These are phyloP conservation scores for Heliconius hewitsoni DNA, from an alignment of 1,140 invertebrate species.

Conservation along the genomic window DNA sequence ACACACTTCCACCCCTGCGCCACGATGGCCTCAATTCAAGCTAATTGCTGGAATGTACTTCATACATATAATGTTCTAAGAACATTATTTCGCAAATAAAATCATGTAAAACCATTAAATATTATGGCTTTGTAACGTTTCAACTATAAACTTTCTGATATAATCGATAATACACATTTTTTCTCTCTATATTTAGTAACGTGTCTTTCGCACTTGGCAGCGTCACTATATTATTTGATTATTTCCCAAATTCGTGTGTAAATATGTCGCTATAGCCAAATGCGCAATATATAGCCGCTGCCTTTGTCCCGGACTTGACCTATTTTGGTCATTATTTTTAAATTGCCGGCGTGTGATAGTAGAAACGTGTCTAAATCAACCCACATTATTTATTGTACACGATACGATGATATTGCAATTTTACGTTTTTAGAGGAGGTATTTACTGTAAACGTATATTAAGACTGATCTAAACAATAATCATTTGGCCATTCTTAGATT, in stretches of 20 bases:
- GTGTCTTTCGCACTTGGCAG: constrained; percentile 36
- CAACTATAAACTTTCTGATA: background rate
- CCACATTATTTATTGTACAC: background rate
- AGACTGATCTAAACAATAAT: too few relatives aligned
- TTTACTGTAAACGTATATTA: background rate
- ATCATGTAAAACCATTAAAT: constrained; percentile 5
- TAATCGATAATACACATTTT: background rate
- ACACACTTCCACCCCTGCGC: too few relatives aligned
- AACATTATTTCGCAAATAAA: background rate
- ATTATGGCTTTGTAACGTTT: constrained; percentile 13
- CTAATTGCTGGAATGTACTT: too few relatives aligned
- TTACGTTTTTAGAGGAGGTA: background rate
- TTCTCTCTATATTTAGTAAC: constrained; percentile 17
- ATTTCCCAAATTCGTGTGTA: constrained; percentile 34
- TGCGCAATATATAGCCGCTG: constrained; percentile 28
- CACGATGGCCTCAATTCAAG: too few relatives aligned
- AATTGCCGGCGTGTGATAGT: background rate
- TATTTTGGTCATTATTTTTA: constrained; percentile 5
- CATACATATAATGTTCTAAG: too few relatives aligned
- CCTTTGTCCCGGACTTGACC: constrained; percentile 8
- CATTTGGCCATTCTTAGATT: too few relatives aligned
- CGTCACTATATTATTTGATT: constrained; percentile 27
- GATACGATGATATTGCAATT: too few relatives aligned
- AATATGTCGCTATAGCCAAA: constrained; percentile 32
- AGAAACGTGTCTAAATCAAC: background rate